Base-by-base conservation (phyloP, 2,113 vertebrate genomes). In the Tragelaphus strepsiceros region DNA sequence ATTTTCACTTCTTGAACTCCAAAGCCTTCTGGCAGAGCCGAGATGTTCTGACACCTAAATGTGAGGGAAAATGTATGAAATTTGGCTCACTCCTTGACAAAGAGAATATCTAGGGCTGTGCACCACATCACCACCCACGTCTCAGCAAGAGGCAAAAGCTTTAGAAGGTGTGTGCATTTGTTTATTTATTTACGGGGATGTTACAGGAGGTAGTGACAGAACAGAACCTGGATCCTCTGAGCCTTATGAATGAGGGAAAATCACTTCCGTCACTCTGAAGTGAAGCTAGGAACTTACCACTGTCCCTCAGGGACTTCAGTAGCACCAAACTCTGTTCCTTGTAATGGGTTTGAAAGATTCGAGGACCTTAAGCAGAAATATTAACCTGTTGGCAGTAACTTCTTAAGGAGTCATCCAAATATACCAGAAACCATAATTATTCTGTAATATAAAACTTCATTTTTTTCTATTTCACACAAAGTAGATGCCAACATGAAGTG, bases 11-110 rank as follows among this genome's bases (percentile, higher is more conserved):
- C 96, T 59, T 97, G 98, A 24, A 98, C 54, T 2, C 96, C 95
- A 98, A 99, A 99, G 64, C 99, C 99, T 28, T 96, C 97, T 3
- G 99, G 99, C 59, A 99, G 99, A 97, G 81, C 78, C 0, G 97
- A 98, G 15, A 99, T 93, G 7, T 98, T 97, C 85, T 97, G 98
- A 98, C 99, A 99, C 98, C 99, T 99, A 89, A 95, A 96, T 2
- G 86, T 0, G 88, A 0, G 1, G 53, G 88, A 71, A 98, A 98
- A 97, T 39, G 14, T 86, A 96, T 28, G 88, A 10, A 71, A 62
- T 80, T 90, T 28, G 62, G 43, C 10, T 19, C 1, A 67, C 6
- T 46, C 28, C 21, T 51, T 1, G 0, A 89, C 56, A 88, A 96
- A 87, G 54, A 80, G 22, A 24, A 6, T 30, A 54, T 51, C 28